Evolutionary conservation across 2,797 vertebrate species (phyloP).

Genomic region (Pterois miles): DNA sequence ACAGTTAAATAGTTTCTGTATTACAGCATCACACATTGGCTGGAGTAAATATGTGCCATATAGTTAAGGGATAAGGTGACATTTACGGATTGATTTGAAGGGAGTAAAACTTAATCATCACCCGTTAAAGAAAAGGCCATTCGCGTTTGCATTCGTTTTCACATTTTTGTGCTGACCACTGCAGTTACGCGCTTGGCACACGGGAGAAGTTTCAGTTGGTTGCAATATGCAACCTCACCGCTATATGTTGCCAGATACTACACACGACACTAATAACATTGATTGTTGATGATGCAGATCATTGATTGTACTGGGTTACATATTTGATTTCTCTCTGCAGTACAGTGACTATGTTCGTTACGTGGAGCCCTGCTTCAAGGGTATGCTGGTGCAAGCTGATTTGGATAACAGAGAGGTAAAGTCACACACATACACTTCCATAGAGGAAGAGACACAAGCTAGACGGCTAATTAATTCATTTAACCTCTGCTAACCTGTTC

Average conservation of each 20-base stretch:
- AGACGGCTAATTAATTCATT: slow-evolving; percentile 57
- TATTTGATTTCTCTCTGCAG: slow-evolving; percentile 72
- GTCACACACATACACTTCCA: not conserved
- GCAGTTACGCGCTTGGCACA: too few species aligned
- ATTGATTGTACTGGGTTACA: not conserved
- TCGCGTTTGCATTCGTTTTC: too few species aligned
- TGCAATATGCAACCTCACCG: too few species aligned
- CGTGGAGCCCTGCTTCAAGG: slow-evolving; percentile 95
- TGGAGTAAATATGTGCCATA: not conserved
- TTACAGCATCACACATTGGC: too few species aligned
- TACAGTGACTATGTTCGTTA: slow-evolving; percentile 97
- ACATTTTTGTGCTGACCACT: too few species aligned
- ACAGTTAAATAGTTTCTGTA: too few species aligned
- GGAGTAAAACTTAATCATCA: not conserved
- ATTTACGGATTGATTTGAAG: not conserved
- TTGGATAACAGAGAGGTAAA: slow-evolving; percentile 95
- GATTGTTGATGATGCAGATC: not conserved
- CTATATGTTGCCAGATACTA: too few species aligned
- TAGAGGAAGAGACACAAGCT: not conserved
- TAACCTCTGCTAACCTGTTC: slow-evolving; percentile 48
- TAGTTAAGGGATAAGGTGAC: not conserved
- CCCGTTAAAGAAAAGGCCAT: too few species aligned
- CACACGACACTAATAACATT: too few species aligned
- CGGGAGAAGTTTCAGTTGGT: too few species aligned
- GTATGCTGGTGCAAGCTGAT: slow-evolving; percentile 95